These are phyloP conservation scores for Girardinus metallicus DNA, from an alignment of 2,797 vertebrate species.

Conservation along the genomic window DNA sequence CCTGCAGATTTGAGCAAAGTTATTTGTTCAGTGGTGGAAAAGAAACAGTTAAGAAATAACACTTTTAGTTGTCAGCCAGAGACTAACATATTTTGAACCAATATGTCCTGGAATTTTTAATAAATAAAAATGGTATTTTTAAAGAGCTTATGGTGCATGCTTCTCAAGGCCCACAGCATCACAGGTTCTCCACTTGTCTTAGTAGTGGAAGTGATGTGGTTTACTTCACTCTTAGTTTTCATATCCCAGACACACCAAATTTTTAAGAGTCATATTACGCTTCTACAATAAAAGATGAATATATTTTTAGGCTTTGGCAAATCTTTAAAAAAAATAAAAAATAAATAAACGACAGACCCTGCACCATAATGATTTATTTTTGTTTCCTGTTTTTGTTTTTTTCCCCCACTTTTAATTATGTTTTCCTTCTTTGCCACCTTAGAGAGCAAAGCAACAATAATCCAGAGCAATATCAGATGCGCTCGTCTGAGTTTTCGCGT, in stretches of 20 bases:
- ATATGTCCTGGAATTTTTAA: too few species aligned
- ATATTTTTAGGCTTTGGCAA: not conserved
- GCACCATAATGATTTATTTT: not conserved
- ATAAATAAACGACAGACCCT: not conserved
- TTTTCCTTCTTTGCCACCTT: conserved; percentile 18
- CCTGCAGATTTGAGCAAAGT: not conserved
- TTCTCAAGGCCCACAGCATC: too few species aligned
- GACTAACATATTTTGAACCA: too few species aligned
- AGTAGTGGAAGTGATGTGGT: too few species aligned
- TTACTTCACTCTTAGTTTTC: too few species aligned
- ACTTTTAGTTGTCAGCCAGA: too few species aligned
- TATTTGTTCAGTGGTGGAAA: too few species aligned
- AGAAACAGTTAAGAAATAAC: too few species aligned
- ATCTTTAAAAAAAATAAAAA: not conserved
- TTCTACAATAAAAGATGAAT: not conserved
- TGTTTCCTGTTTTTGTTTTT: not conserved
- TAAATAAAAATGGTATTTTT: too few species aligned
- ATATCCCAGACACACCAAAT: too few species aligned
- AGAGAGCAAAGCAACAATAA: conserved; percentile 24
- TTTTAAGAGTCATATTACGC: not conserved
- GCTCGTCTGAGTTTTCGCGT: not conserved
- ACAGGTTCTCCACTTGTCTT: too few species aligned
- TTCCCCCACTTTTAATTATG: not conserved
- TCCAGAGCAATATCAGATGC: not conserved
- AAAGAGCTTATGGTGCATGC: too few species aligned